These are phyloP conservation scores for Lysandra coridon DNA, from an alignment of 2,888 invertebrate species.

Conservation along the genomic window DNA sequence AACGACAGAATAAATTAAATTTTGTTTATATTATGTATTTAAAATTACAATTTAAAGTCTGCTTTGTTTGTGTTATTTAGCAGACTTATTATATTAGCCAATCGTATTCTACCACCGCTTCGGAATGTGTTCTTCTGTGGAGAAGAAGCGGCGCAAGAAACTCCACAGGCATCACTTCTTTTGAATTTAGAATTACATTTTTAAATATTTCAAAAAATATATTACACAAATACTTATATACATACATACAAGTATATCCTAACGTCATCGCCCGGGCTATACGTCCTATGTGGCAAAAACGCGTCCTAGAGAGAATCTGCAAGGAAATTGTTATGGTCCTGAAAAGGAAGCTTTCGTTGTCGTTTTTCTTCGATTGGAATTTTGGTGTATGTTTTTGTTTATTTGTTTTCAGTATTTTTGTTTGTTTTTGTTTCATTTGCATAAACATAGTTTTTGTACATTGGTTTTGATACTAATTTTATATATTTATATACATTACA, in stretches of 20 bases:
- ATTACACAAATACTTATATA: slow-evolving; percentile 29
- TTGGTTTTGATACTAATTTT: background rate
- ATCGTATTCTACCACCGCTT: slow-evolving; percentile 55
- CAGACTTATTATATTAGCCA: background rate
- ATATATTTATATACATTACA: background rate
- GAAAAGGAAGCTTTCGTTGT: background rate
- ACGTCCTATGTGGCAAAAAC: background rate
- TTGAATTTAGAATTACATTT: slow-evolving; percentile 37
- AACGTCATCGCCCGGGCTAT: slow-evolving; percentile 44
- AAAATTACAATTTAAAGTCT: background rate
- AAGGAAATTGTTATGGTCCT: slow-evolving; percentile 5
- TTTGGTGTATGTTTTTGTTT: background rate
- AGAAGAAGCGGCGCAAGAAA: slow-evolving; percentile 76
- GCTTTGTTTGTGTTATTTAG: slow-evolving; percentile 34
- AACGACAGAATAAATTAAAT: slow-evolving; percentile 49
- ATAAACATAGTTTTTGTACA: background rate
- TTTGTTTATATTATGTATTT: slow-evolving; percentile 42
- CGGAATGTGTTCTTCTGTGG: slow-evolving; percentile 62
- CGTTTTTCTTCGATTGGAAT: background rate
- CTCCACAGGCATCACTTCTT: slow-evolving; percentile 54
- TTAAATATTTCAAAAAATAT: background rate
- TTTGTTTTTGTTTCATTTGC: slow-evolving; percentile 11
- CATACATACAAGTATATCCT: slow-evolving; percentile 33
- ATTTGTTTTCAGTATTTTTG: background rate
- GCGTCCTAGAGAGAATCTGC: background rate